These are phyloP conservation scores for Discoglossus pictus DNA, from an alignment of 2,797 vertebrate species.

Conservation along the genomic window DNA sequence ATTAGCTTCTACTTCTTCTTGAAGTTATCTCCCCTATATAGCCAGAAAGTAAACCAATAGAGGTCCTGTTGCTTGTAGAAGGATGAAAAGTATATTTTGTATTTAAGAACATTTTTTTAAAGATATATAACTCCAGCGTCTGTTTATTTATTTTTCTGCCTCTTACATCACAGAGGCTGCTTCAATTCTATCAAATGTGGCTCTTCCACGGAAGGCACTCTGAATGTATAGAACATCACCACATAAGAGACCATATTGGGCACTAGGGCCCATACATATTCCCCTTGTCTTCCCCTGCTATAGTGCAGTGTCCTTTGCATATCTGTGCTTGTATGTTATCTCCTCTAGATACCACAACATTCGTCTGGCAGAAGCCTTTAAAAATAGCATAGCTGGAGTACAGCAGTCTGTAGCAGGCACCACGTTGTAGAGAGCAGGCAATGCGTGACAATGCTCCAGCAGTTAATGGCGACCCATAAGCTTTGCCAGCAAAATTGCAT, in stretches of 20 bases:
- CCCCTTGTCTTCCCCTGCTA: conserved; percentile 72
- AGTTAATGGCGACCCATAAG: conserved; percentile 87
- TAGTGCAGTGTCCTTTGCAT: conserved; percentile 89
- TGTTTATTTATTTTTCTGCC: too few species aligned
- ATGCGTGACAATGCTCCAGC: conserved; percentile 82
- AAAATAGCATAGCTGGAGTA: conserved; percentile 91
- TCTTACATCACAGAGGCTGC: too few species aligned
- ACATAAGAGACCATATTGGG: conserved; percentile 90
- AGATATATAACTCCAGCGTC: too few species aligned
- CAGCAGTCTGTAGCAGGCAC: conserved; percentile 91
- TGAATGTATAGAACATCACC: conserved; percentile 86
- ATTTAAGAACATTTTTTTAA: too few species aligned
- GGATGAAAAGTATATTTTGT: too few species aligned
- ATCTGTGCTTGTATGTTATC: conserved; percentile 74
- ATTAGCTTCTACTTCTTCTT: too few species aligned
- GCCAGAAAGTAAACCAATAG: too few species aligned
- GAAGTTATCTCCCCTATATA: too few species aligned
- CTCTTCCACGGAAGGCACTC: conserved; percentile 67
- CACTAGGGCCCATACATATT: conserved; percentile 83
- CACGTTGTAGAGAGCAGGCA: conserved; percentile 82
- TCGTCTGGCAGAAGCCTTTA: conserved; percentile 75
- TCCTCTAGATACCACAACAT: conserved; percentile 75
- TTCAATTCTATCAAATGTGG: conserved; percentile 67
- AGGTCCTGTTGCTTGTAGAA: too few species aligned
- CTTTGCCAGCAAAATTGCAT: conserved; percentile 82